Evolutionary conservation across 2,888 invertebrate genomes (phyloP), one percentile per base, ranked within the genome.

Genomic region (Toxonevra muliebris): DNA sequence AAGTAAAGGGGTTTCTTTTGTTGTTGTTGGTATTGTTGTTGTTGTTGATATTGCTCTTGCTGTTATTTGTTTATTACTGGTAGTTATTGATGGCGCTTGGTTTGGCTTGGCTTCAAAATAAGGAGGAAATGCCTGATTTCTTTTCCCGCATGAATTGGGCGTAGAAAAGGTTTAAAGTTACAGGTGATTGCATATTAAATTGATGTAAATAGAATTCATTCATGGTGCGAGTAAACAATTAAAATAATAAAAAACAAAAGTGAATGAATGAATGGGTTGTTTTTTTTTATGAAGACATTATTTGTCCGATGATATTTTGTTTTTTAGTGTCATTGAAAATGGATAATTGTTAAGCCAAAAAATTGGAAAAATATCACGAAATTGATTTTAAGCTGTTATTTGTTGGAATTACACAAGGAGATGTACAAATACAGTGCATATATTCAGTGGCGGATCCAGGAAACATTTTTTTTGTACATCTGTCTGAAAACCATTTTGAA

Each of bases 151-250:
- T 30, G 3, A 30, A 30, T 30, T 30, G 30, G 7, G 30, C 76
- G 72, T 75, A 69, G 74, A 73, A 74, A 76, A 74, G 72, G 76
- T 76, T 75, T 77, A 71, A 70, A 73, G 72, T 78, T 79, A 79
- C 79, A 78, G 78, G 79, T 78, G 78, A 79, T 77, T n/a, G n/a
- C n/a, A n/a, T n/a, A n/a, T n/a, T 79, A 79, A 76, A 78, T 77
- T 13, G 48, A 15, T 15, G 48, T 13, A n/a, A 48, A 60, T 60
- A 15, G 48, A 60, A 60, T 60, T 8, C 43, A 58, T 41, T 30
- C 30, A 42, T 42, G 15, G 42, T 42, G 4, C 11, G 41, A 17
- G 30, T 20, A 17, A 20, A 8, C 3, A 20, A 48, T 11, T 15
- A 20, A 54, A 54, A 54, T 17, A 54, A 19, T 15, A n/a, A 5